These are phyloP conservation scores for Condylura cristata DNA, from an alignment of 2,113 vertebrate genomes.

Conservation along the genomic window DNA sequence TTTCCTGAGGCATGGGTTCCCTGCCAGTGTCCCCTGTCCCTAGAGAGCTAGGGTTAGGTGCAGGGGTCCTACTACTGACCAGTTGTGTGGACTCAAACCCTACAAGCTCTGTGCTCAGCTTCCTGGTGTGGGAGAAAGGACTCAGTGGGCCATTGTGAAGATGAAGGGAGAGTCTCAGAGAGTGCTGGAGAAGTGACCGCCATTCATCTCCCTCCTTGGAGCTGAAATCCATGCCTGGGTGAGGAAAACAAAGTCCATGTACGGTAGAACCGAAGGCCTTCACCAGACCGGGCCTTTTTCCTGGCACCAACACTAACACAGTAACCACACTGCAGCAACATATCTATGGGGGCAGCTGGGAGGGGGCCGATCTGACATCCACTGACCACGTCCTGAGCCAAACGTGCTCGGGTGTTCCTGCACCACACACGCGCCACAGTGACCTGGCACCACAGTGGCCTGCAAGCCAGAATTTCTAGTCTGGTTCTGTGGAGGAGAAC, in stretches of 20 bases:
- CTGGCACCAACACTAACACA: not conserved
- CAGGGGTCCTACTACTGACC: not conserved
- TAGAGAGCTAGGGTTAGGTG: not conserved
- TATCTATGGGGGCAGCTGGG: not conserved
- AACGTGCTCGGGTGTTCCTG: accelerated
- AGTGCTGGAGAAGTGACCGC: not conserved
- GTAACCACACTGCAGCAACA: not conserved
- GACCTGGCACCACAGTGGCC: not conserved
- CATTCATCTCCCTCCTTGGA: not conserved
- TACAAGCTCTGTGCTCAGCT: not conserved
- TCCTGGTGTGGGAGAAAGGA: not conserved
- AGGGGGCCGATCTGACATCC: not conserved
- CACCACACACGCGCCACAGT: accelerated
- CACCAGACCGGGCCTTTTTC: not conserved
- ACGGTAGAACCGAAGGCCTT: not conserved
- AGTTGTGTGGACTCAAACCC: not conserved
- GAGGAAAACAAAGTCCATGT: not conserved
- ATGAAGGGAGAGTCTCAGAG: not conserved
- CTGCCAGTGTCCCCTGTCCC: not conserved
- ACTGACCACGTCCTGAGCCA: not conserved
- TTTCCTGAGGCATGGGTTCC: not conserved
- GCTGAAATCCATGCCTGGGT: too few species aligned
- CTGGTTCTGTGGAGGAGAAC: not conserved
- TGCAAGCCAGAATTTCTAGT: not conserved
- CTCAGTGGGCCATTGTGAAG: not conserved